Evolutionary conservation across 2,888 invertebrate species (phyloP).

Genomic region (Atrina japonica): DNA sequence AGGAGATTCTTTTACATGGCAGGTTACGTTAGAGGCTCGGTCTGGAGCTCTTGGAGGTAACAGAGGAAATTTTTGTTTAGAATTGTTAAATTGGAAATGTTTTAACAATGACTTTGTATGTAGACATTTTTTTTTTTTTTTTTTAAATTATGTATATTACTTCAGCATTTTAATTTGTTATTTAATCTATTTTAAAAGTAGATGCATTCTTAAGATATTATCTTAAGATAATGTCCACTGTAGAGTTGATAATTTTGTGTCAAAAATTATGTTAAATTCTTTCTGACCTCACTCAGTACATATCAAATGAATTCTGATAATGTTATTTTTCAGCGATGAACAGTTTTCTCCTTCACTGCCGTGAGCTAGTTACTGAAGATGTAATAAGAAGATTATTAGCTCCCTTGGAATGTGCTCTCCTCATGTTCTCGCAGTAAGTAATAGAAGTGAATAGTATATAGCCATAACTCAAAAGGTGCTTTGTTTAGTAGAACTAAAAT

Average conservation of each 20-base stretch:
- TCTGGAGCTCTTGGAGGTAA: slow-evolving; percentile 93
- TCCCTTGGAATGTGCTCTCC: slow-evolving; percentile 96
- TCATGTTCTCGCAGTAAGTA: slow-evolving; percentile 94
- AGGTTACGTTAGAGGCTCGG: slow-evolving; percentile 95
- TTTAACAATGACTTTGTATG: too few species aligned
- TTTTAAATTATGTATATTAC: too few species aligned
- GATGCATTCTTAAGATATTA: too few species aligned
- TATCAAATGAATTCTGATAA: not conserved
- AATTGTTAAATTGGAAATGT: too few species aligned
- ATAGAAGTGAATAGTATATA: not conserved
- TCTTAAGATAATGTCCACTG: too few species aligned
- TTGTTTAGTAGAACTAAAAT: not conserved
- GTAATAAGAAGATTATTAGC: slow-evolving; percentile 92
- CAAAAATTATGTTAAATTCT: too few species aligned
- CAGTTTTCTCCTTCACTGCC: slow-evolving; percentile 93
- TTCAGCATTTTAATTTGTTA: too few species aligned
- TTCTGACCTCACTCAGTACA: too few species aligned
- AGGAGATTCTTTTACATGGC: slow-evolving; percentile 99
- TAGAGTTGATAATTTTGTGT: too few species aligned
- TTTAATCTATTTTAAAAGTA: too few species aligned
- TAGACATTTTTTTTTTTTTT: too few species aligned
- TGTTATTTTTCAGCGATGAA: slow-evolving; percentile 87
- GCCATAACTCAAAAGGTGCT: not conserved
- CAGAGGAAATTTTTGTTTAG: too few species aligned
- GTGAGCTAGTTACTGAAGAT: slow-evolving; percentile 94